Conservation (phyloP, 2,797 vertebrate species). For the Triplophysa bombifrons region DNA sequence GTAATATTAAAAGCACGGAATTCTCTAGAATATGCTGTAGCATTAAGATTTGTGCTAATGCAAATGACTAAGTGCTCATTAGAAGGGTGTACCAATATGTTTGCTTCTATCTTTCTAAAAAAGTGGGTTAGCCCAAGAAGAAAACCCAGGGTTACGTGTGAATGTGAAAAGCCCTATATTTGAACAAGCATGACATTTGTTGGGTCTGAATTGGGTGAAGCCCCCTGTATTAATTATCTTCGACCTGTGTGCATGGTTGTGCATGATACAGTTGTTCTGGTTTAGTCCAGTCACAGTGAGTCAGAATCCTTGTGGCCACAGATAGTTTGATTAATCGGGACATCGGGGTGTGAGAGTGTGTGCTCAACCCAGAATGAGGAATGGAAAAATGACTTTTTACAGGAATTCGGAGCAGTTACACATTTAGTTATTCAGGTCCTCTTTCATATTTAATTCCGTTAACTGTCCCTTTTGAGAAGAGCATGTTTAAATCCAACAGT, state of each 20-base stretch:
- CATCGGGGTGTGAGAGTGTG: conserved; percentile 17
- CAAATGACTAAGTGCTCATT: no score
- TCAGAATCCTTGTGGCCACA: conserved; percentile 32
- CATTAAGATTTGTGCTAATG: no score
- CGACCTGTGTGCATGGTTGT: conserved; percentile 36
- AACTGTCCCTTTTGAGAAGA: conserved; percentile 17
- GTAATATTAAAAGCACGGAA: no score
- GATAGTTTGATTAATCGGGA: conserved; percentile 27
- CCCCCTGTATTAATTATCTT: conserved; percentile 12
- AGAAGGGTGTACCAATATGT: no score
- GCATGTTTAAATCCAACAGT: conserved; percentile 1
- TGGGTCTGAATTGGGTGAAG: conserved; percentile 22
- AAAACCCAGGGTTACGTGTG: neutral
- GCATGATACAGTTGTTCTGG: conserved; percentile 46
- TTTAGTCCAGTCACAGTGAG: conserved; percentile 53
- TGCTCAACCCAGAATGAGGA: conserved; percentile 12
- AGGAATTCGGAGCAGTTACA: neutral
- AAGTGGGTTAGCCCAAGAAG: neutral
- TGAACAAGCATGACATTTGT: conserved; percentile 15
- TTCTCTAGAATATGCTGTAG: no score
- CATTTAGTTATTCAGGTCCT: neutral
- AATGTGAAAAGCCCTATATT: neutral
- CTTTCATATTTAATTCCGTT: neutral
- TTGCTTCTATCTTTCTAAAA: no score
- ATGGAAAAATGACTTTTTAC: neutral